These are phyloP conservation scores for Lampropteryx suffumata DNA, from an alignment of 2,888 invertebrate genomes.

Conservation along the genomic window DNA sequence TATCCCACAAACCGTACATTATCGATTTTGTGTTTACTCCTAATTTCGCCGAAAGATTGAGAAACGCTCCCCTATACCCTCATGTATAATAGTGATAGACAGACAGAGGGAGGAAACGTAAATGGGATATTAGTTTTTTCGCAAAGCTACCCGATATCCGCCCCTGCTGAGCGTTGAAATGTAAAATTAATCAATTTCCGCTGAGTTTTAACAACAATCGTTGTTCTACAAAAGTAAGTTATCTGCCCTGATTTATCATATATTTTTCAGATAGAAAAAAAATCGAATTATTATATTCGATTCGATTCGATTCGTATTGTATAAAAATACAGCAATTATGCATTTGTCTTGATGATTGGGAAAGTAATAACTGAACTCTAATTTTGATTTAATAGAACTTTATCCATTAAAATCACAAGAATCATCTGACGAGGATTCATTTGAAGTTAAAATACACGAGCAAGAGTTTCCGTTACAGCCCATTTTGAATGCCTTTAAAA, in stretches of 20 bases:
- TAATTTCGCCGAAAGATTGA: conserved; percentile 16
- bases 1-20: not conserved
- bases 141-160: conserved; percentile 63
- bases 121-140: conserved; percentile 78
- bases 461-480: not conserved
- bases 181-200: conserved; percentile 76
- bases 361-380: too few species aligned
- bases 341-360: too few species aligned
- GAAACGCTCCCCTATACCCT: conserved; percentile 16
- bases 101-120: conserved; percentile 62
- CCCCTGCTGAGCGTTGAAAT: conserved; percentile 63
- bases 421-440: too few species aligned
- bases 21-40: conserved; percentile 5
- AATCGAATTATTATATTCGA: too few species aligned
- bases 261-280: too few species aligned
- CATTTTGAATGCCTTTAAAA: not conserved
- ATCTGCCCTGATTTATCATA: too few species aligned
- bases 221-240: too few species aligned
- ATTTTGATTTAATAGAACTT: too few species aligned
- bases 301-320: too few species aligned
- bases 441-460: not conserved
- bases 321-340: too few species aligned
- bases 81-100: conserved; percentile 33
- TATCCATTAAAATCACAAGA: too few species aligned
- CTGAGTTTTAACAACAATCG: conserved; percentile 39